Evolutionary conservation across 1,140 invertebrate species (phyloP).

Genomic region (Nixonia krombeini): DNA sequence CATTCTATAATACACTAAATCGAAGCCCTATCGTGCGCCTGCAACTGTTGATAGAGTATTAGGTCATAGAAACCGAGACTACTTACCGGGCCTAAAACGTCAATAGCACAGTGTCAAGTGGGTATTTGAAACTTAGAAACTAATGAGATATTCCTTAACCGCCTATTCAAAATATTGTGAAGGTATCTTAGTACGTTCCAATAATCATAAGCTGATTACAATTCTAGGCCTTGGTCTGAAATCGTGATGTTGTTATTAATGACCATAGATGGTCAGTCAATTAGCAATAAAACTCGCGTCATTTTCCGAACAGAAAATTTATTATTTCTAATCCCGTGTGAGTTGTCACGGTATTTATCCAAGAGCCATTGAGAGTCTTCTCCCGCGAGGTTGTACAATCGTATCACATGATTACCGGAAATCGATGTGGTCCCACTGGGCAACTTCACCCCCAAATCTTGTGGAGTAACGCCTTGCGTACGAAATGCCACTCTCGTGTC

Average conservation of each 20-base stretch:
- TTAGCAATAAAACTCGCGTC: no score
- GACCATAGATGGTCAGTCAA: no score
- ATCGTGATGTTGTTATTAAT: no score
- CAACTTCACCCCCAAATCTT: constrained; percentile 15
- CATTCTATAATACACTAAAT: constrained; percentile 41
- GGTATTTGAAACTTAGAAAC: constrained; percentile 3
- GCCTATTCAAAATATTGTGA: no score
- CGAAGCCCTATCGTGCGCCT: constrained; percentile 39
- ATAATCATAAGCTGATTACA: no score
- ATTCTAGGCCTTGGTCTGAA: no score
- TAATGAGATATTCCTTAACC: no score
- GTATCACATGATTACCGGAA: constrained; percentile 43
- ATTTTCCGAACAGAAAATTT: no score
- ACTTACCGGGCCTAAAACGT: constrained; percentile 25
- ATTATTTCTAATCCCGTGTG: no score
- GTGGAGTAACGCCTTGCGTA: constrained; percentile 43
- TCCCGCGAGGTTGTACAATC: constrained; percentile 26
- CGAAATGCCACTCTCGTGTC: constrained; percentile 31
- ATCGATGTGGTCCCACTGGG: constrained; percentile 34
- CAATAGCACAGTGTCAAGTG: constrained; percentile 15
- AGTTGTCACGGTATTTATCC: no score
- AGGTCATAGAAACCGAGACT: constrained; percentile 43
- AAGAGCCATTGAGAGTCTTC: no score
- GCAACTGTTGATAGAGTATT: constrained; percentile 50
- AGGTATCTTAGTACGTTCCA: no score